A percentile compares a stretch with the other conserved stretches of the same genome.
These are phyloP conservation scores for Pristiophorus japonicus DNA, from an alignment of 2,113 vertebrate species.

Conservation along the genomic window DNA sequence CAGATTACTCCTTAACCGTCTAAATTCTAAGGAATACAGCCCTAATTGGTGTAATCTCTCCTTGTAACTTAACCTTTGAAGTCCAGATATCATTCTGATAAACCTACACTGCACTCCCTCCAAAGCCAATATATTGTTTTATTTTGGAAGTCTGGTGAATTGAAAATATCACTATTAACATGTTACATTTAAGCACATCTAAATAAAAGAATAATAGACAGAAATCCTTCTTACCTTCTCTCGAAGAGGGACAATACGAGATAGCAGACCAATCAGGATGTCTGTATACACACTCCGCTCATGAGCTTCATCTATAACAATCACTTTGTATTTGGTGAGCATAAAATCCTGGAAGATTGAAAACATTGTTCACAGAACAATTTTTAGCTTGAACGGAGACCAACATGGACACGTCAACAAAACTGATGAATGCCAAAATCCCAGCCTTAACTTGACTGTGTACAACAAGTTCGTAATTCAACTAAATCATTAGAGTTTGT, in stretches of 20 bases:
- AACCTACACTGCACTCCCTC: too few relatives aligned
- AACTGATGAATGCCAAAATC: background rate
- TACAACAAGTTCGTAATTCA: background rate
- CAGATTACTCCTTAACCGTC: too few relatives aligned
- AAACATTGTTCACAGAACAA: background rate
- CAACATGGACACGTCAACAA: background rate
- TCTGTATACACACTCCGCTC: slow-evolving; percentile 92
- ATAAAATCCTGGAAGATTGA: slow-evolving; percentile 74
- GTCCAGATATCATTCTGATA: too few relatives aligned
- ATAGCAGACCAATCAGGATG: slow-evolving; percentile 85
- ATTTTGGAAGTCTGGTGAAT: too few relatives aligned
- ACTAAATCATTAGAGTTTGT: background rate
- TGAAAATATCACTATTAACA: too few relatives aligned
- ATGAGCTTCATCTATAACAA: slow-evolving; percentile 90
- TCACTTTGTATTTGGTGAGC: slow-evolving; percentile 74
- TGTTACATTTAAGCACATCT: too few relatives aligned
- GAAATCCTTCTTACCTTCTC: slow-evolving; percentile 61
- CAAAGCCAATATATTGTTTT: too few relatives aligned
- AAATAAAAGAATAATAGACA: too few relatives aligned
- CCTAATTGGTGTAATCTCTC: too few relatives aligned
- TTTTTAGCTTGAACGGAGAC: background rate
- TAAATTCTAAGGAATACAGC: too few relatives aligned
- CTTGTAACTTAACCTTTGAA: too few relatives aligned
- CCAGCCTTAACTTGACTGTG: background rate
- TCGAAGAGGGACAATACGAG: slow-evolving; percentile 82